Percentiles rank a stretch among this genome's conserved stretches.
phyloP scores from a whole-genome alignment of 2,888 invertebrate species.

The Morpho helenor region DNA sequence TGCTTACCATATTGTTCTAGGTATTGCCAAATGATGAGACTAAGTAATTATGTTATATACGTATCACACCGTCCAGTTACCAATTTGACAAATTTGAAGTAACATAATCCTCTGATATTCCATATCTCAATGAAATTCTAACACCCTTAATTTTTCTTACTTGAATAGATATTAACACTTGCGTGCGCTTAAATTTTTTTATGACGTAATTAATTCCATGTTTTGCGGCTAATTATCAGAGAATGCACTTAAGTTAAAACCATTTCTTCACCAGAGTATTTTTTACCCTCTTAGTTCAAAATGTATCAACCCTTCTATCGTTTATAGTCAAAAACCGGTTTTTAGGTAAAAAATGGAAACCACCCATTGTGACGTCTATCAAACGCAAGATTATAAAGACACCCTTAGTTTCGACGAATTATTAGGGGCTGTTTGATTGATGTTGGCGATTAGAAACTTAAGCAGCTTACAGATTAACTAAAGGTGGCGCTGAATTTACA shows the following conservation, averaged over 20 bases:
- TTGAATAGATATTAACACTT: too few relatives aligned
- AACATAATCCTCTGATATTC: too few relatives aligned
- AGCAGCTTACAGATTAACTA: constrained; percentile 9
- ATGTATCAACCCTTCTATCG: constrained; percentile 31
- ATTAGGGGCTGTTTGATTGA: constrained; percentile 63
- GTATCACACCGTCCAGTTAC: too few relatives aligned
- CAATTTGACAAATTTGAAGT: too few relatives aligned
- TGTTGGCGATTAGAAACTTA: constrained; percentile 52
- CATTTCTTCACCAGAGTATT: background rate
- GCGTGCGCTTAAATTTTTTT: background rate
- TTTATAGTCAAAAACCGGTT: constrained; percentile 26
- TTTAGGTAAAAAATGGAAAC: constrained; percentile 38
- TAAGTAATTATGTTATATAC: too few relatives aligned
- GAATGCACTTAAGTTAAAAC: constrained; percentile 1
- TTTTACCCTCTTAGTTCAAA: constrained; percentile 17
- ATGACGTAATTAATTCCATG: background rate
- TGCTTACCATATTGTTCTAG: too few relatives aligned
- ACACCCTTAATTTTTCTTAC: too few relatives aligned
- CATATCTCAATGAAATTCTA: too few relatives aligned
- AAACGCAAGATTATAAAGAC: constrained; percentile 42
- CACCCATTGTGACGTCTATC: constrained; percentile 54
- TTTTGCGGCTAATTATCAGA: constrained; percentile 4
- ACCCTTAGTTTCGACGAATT: constrained; percentile 57
- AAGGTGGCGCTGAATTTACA: constrained; percentile 1
- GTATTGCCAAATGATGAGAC: too few relatives aligned